These are phyloP conservation scores for Hesperia comma DNA, from an alignment of 2,888 invertebrate genomes.

Conservation along the genomic window DNA sequence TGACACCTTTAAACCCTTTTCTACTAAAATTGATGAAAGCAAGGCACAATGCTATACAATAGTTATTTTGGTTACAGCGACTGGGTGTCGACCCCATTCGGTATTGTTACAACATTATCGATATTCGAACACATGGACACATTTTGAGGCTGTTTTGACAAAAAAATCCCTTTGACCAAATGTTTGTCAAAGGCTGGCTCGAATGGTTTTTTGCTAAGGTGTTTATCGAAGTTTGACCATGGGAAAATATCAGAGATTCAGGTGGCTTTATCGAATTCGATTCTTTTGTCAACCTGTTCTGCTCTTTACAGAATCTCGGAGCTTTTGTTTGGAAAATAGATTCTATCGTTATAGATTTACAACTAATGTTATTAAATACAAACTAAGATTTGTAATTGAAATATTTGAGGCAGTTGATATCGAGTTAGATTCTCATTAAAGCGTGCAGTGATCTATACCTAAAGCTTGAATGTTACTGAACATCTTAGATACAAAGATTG, in stretches of 20 bases:
- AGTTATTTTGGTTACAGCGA: slow-evolving; percentile 72
- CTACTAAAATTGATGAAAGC: slow-evolving; percentile 79
- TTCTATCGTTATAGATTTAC: slow-evolving; percentile 39
- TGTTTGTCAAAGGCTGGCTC: slow-evolving; percentile 78
- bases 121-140: slow-evolving; percentile 72
- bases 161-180: slow-evolving; percentile 80
- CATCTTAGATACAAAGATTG: slow-evolving; percentile 20
- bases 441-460: slow-evolving; percentile 36
- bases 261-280: slow-evolving; percentile 73
- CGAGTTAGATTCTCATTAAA: slow-evolving; percentile 32
- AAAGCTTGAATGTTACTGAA: slow-evolving; percentile 28
- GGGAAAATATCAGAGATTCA: slow-evolving; percentile 81
- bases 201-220: slow-evolving; percentile 75
- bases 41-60: slow-evolving; percentile 78
- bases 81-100: slow-evolving; percentile 54
- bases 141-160: slow-evolving; percentile 68
- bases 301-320: slow-evolving; percentile 63
- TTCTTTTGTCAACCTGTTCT: slow-evolving; percentile 75
- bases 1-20: slow-evolving; percentile 81
- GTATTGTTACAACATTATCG: slow-evolving; percentile 75
- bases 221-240: slow-evolving; percentile 82
- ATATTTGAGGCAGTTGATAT: slow-evolving; percentile 15
- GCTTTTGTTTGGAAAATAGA: slow-evolving; percentile 55
- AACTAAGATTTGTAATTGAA: slow-evolving; percentile 25
- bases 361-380: slow-evolving; percentile 29